Base-by-base conservation (phyloP, 1,140 invertebrate species). In the Achatina immaculata region DNA sequence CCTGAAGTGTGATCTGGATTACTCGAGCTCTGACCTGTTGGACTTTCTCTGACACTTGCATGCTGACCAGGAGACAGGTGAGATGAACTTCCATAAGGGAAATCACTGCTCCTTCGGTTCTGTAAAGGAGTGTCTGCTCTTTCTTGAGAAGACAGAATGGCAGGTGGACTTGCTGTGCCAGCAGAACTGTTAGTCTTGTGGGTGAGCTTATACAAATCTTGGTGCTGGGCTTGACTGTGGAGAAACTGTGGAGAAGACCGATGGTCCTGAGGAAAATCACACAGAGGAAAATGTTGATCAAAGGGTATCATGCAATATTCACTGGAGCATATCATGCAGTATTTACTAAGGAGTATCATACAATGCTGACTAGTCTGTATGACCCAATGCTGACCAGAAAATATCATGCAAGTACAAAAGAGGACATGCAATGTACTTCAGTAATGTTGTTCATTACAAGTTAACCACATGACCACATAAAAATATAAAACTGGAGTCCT, bases 1-100 rank as follows among this genome's bases (percentile, higher is more conserved):
- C 75, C 84, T 19, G 83, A 74, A 36, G 83, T 82, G n/a, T 83
- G 85, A 40, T 83, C 86, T 71, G 84, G 86, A 40, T 73, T 84
- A 43, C 68, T 82, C 75, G 86, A 86, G 79, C 87, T 87, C 51
- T 88, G 87, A 75, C 88, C 88, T 83, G 87, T 85, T n/a, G 88
- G 88, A 78, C 88, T 89, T 72, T 83, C 82, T 69, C 88, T 81
- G 45, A 58, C 72, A 28, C 45, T 72, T 75, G 62, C 16, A 1
- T 36, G 42, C 55, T 58, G 73, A n/a, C 81, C 36, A 38, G 75
- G 72, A 36, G 24, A 51, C 74, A 76, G 28, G 51, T 68, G 36
- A 43, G 69, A 40, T 34, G 55, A 40, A 7, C 31, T 62, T 2
- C 42, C 71, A 43, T 48, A 48, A 6, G 31, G 42, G 7, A 11